A percentile compares a stretch with the other conserved stretches of the same genome.
Evolutionary conservation across 2,797 vertebrate species (phyloP).

Genomic region (Pantherophis vulpinus): DNA sequence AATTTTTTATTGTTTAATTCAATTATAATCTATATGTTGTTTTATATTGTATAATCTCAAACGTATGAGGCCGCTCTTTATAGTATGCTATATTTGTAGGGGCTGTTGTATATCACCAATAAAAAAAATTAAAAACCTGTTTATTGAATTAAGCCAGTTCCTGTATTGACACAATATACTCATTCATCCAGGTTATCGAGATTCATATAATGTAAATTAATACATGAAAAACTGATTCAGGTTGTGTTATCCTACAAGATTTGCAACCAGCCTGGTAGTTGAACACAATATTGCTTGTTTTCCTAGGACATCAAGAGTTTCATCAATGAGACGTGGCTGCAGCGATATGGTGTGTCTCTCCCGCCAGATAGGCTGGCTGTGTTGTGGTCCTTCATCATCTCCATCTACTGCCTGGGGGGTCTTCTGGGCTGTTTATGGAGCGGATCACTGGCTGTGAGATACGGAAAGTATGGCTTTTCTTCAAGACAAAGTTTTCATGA

Average conservation of each 20-base stretch:
- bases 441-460: slow-evolving; percentile 79
- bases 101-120: not conserved
- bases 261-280: not conserved
- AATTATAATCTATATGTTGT: too few relatives aligned
- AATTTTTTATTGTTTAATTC: too few relatives aligned
- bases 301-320: slow-evolving; percentile 84
- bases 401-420: slow-evolving; percentile 84
- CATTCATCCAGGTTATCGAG: not conserved
- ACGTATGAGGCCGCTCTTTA: not conserved
- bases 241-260: not conserved
- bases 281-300: fast-evolving
- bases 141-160: not conserved
- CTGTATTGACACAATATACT: not conserved
- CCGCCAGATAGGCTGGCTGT: slow-evolving; percentile 76
- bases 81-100: not conserved
- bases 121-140: not conserved
- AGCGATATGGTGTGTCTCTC: slow-evolving; percentile 73
- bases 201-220: not conserved
- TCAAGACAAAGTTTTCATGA: not conserved
- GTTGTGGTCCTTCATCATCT: slow-evolving; percentile 86
- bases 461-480: slow-evolving; percentile 80
- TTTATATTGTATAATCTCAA: not conserved
- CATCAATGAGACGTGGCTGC: slow-evolving; percentile 82
- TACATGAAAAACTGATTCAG: not conserved
- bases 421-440: slow-evolving; percentile 81